Evolutionary conservation across 2,797 vertebrate species (phyloP).

Genomic region (Semotilus atromaculatus): DNA sequence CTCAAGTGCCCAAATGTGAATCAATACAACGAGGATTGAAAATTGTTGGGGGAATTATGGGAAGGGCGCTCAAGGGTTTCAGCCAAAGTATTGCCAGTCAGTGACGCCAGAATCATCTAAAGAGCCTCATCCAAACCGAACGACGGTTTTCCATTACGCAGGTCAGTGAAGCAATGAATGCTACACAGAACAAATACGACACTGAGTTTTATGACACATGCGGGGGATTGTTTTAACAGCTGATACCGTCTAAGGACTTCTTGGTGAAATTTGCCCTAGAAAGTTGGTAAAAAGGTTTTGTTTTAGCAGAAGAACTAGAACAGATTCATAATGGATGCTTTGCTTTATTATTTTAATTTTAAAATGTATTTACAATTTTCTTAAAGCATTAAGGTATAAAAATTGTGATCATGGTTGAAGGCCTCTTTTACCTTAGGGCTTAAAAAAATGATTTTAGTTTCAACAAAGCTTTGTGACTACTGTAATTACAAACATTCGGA

Average conservation of each 20-base stretch:
- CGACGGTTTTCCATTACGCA: not conserved
- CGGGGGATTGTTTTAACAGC: not conserved
- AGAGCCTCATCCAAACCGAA: not conserved
- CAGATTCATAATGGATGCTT: no score
- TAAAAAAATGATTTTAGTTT: not conserved
- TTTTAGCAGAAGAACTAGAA: not conserved
- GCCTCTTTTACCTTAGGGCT: no score
- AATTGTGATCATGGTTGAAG: no score
- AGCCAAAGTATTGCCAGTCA: not conserved
- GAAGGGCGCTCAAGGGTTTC: not conserved
- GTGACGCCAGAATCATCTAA: not conserved
- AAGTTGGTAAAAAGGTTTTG: not conserved
- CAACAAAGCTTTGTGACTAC: not conserved
- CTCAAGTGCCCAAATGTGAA: slow-evolving; percentile 1
- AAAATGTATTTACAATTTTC: no score
- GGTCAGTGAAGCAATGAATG: slow-evolving; percentile 11
- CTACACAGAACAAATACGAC: not conserved
- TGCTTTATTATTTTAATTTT: no score
- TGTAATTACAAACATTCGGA: not conserved
- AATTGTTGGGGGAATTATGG: slow-evolving; percentile 26
- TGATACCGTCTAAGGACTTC: not conserved
- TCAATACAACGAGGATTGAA: not conserved
- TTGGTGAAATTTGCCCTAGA: not conserved
- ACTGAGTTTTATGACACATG: not conserved
- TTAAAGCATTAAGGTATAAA: no score